Percentiles rank a stretch among this genome's conserved stretches.
Conservation (phyloP, 2,888 invertebrate genomes). For the Oxycera nigricornis region DNA sequence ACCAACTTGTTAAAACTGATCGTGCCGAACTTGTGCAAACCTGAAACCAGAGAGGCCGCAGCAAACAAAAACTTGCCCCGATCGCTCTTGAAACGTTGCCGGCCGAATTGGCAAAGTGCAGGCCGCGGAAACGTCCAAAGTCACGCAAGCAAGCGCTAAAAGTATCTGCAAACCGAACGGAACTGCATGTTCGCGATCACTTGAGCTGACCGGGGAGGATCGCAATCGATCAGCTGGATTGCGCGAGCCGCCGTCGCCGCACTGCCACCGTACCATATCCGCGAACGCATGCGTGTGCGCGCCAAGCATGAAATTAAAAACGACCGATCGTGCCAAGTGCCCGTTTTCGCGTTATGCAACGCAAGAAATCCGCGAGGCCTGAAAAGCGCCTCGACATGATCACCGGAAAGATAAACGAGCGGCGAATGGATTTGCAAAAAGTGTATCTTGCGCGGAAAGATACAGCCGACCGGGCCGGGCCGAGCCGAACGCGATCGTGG, state of each 20-base stretch:
- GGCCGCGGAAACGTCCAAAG: neutral
- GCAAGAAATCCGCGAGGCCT: neutral
- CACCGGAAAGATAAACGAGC: slow-evolving; percentile 4
- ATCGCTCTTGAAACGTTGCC: slow-evolving; percentile 13
- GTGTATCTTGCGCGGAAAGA: neutral
- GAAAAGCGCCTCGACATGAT: neutral
- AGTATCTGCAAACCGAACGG: neutral
- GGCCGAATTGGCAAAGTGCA: neutral
- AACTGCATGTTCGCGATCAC: neutral
- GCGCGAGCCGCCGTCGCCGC: neutral
- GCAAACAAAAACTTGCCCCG: neutral
- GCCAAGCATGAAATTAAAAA: slow-evolving; percentile 27
- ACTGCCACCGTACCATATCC: neutral
- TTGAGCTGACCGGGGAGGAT: neutral
- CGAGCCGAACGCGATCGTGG: neutral
- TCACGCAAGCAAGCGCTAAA: neutral
- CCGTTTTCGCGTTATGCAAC: neutral
- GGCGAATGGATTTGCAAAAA: neutral
- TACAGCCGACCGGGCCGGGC: neutral
- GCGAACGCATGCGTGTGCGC: slow-evolving; percentile 11
- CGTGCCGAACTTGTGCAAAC: slow-evolving; percentile 2
- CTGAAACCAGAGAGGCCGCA: neutral
- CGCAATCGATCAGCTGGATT: slow-evolving; percentile 8
- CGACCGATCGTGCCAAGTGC: neutral
- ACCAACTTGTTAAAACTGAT: neutral